Evolutionary conservation across 2,113 vertebrate species (phyloP).

Genomic region (Ursus arctos): DNA sequence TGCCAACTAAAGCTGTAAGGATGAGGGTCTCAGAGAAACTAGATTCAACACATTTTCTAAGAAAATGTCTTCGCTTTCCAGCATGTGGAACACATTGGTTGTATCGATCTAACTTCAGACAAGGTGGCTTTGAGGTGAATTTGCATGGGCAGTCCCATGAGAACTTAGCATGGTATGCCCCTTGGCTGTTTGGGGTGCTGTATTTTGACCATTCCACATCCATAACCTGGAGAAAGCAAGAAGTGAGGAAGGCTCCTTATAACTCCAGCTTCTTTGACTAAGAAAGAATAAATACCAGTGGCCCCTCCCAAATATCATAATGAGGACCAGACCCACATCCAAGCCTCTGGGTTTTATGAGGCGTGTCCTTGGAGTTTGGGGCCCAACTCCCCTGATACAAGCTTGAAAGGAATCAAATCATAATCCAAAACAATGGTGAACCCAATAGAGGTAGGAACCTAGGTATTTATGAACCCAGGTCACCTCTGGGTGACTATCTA

Average conservation of each 20-base stretch:
- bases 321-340: not conserved
- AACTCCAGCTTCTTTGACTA: not conserved
- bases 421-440: conserved; percentile 1
- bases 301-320: not conserved
- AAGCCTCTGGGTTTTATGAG: not conserved
- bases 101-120: not conserved
- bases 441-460: not conserved
- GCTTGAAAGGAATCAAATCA: conserved; percentile 1
- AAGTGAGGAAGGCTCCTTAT: not conserved
- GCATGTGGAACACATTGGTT: not conserved
- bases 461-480: not conserved
- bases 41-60: not conserved
- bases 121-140: not conserved
- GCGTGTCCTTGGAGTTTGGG: not conserved
- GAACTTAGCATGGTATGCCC: not conserved
- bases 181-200: not conserved
- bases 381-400: not conserved
- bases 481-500: not conserved
- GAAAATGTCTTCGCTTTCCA: not conserved
- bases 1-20: not conserved
- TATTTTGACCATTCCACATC: not conserved
- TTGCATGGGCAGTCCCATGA: not conserved
- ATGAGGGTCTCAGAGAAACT: not conserved
- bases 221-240: not conserved
- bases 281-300: not conserved